Evolutionary conservation across 2,888 invertebrate genomes (phyloP), one percentile per base, ranked within the genome.

Genomic region (Limulus polyphemus): DNA sequence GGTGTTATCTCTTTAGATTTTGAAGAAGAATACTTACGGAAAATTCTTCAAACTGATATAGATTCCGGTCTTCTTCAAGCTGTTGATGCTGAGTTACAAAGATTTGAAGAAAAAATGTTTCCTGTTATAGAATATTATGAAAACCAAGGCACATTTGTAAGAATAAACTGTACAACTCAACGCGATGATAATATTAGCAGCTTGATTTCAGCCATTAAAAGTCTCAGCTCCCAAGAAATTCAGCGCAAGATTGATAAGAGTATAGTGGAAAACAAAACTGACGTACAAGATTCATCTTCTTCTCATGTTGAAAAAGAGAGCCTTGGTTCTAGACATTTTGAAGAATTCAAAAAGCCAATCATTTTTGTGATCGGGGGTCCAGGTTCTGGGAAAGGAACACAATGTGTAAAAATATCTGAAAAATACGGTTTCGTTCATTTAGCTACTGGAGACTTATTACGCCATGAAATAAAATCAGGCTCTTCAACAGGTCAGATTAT

Each of bases 321-420:
- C 7, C 32, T 32, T 32, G 32, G 32, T 32, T 32, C 32, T 32
- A 32, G 32, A 32, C 32, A 32, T 32, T 32, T 32, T 32, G 51
- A 9, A 50, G 54, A 54, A 13, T 4, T 54, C 14, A 54, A 7
- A 11, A n/a, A 1, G 11, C 54, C 54, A 11, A 14, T 54, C 54
- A 63, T 62, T 2, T 62, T 65, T 1, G 65, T 65, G 46, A 63
- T 65, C 61, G 65, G 65, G 0, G 63, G 63, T n/a, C 65, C 61
- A 17, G 63, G 63, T 32, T 92, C 92, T 78, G 95, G 95, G 56
- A 95, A 95, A 85, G 94, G 95, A 81, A 95, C 95, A 73, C 94
- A 95, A 77, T 95, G 95, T 80, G 92, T 91, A 77, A 51, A 65
- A 70, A 62, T 75, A 50, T 68, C 69, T 13, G 56, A 65, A 48